A percentile compares a stretch with the other conserved stretches of the same genome.
Conservation (phyloP, 2,797 vertebrate species). For the Cottoperca gobio region DNA sequence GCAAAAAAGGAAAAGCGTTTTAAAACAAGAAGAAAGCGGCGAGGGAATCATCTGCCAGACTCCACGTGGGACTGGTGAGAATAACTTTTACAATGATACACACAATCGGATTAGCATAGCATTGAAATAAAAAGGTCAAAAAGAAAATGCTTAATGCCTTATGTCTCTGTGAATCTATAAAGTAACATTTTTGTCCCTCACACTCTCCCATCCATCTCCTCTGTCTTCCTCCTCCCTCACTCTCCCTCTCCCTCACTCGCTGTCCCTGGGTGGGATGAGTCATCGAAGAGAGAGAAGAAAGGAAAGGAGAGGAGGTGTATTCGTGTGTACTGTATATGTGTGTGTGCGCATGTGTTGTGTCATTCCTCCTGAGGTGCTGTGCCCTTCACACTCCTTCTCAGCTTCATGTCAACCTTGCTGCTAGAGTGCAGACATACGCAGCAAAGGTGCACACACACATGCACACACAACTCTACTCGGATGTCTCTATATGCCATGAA, state of each 20-base stretch:
- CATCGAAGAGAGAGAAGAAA: conserved; percentile 75
- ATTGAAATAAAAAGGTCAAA: conserved; percentile 66
- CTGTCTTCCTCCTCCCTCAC: conserved; percentile 46
- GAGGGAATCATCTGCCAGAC: conserved; percentile 14
- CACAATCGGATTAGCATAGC: conserved; percentile 48
- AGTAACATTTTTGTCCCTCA: conserved; percentile 40
- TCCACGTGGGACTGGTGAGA: conserved; percentile 25
- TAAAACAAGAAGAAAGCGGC: conserved; percentile 20
- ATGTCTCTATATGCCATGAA: not conserved
- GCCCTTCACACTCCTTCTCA: conserved; percentile 79
- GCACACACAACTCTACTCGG: not conserved
- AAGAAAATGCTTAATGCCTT: conserved; percentile 45
- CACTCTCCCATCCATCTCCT: conserved; percentile 52
- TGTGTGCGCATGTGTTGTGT: conserved; percentile 58
- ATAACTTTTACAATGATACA: conserved; percentile 48
- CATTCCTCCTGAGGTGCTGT: conserved; percentile 76
- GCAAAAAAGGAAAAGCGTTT: conserved; percentile 3
- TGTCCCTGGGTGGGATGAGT: conserved; percentile 82
- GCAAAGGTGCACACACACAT: conserved; percentile 34
- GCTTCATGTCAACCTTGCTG: conserved; percentile 72
- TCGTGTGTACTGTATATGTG: conserved; percentile 38
- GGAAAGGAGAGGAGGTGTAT: conserved; percentile 68
- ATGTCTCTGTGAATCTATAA: conserved; percentile 53
- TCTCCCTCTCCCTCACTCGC: conserved; percentile 48
- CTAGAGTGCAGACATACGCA: conserved; percentile 44